These are phyloP conservation scores for Ammodramus savannarum DNA, from an alignment of 2,113 vertebrate genomes.

Conservation along the genomic window DNA sequence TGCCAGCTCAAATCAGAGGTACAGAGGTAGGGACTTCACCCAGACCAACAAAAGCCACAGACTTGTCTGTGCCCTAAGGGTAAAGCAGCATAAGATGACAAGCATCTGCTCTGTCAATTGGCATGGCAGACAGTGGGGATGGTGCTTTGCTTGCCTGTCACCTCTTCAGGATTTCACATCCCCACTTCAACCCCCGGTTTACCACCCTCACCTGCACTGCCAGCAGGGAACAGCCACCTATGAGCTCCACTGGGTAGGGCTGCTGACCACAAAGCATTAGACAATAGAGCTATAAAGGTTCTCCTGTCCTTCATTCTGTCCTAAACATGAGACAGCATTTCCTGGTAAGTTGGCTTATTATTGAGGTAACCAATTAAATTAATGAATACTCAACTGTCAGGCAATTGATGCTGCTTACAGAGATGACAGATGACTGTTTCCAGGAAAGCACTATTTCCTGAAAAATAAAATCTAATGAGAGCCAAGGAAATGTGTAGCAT, in stretches of 20 bases:
- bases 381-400: neutral
- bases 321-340: neutral
- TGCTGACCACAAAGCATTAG: neutral
- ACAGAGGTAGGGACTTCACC: neutral
- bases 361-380: neutral
- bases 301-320: neutral
- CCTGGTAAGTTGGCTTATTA: neutral
- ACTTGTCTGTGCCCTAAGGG: neutral
- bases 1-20: neutral
- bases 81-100: neutral
- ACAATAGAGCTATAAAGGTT: neutral
- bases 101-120: neutral
- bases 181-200: fast-evolving
- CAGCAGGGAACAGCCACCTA: neutral
- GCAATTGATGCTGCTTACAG: neutral
- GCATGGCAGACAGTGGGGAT: neutral
- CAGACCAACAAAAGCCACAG: neutral
- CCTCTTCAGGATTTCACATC: neutral
- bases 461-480: neutral
- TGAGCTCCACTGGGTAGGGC: neutral
- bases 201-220: neutral
- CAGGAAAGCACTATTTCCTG: neutral
- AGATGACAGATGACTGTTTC: neutral
- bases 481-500: neutral
- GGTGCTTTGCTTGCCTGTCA: neutral